phyloP scores from a whole-genome alignment of 2,888 invertebrate species.

The Itoplectis maculator region DNA sequence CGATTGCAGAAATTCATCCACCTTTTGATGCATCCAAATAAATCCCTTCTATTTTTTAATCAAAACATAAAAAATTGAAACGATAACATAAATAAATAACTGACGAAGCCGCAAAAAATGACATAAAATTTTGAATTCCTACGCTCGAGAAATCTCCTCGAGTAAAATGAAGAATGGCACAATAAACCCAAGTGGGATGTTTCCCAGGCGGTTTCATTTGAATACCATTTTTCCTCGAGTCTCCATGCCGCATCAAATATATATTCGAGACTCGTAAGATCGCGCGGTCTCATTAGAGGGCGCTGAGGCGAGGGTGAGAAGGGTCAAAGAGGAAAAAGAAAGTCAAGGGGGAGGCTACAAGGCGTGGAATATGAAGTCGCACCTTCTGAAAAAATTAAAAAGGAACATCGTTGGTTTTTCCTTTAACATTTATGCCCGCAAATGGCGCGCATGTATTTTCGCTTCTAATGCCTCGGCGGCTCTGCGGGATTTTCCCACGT shows the following conservation, averaged over 20 bases:
- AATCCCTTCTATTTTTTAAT: not conserved
- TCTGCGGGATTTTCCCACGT: conserved; percentile 81
- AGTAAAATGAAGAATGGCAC: not conserved
- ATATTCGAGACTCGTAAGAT: conserved; percentile 64
- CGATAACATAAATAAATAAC: not conserved
- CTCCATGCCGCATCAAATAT: conserved; percentile 46
- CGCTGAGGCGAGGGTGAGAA: not conserved
- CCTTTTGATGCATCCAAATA: not conserved
- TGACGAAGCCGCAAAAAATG: not conserved
- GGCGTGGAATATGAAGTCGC: conserved; percentile 9
- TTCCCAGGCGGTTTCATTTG: conserved; percentile 3
- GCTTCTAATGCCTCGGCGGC: conserved; percentile 23
- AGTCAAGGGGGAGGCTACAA: conserved; percentile 2
- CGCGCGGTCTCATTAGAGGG: conserved; percentile 57
- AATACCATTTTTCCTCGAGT: conserved; percentile 8
- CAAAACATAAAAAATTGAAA: too few species aligned
- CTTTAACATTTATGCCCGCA: not conserved
- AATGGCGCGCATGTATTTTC: conserved; percentile 26
- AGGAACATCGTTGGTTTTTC: conserved; percentile 59
- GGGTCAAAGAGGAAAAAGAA: conserved; percentile 26
- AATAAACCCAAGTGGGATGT: not conserved
- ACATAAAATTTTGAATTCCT: not conserved
- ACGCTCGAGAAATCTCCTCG: not conserved
- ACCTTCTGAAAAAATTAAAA: conserved; percentile 48
- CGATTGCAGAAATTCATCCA: conserved; percentile 21